These are phyloP conservation scores for Branchinecta lynchi DNA, from an alignment of 1,140 invertebrate species.

Conservation along the genomic window DNA sequence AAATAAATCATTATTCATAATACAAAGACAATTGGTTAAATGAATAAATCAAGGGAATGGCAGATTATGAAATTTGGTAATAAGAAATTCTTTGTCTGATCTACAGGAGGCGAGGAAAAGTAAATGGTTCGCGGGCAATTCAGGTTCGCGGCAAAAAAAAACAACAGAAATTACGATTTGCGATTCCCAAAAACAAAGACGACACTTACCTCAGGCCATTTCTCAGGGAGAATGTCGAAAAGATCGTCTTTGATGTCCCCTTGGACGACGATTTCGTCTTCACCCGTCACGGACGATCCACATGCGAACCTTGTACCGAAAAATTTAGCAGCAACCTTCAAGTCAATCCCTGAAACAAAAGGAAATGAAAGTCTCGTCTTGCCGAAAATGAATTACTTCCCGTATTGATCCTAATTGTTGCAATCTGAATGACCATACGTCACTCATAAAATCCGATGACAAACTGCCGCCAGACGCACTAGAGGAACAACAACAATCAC, in stretches of 20 bases:
- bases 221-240: conserved; percentile 92
- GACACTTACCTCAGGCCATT: conserved; percentile 69
- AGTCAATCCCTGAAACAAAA: conserved; percentile 67
- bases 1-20: too few species aligned
- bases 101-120: conserved; percentile 5
- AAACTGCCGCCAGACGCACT: too few species aligned
- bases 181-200: conserved; percentile 2
- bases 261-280: conserved; percentile 99
- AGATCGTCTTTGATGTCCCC: conserved; percentile 94
- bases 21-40: too few species aligned
- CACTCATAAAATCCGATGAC: too few species aligned
- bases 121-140: conserved; percentile 18
- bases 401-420: too few species aligned
- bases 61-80: background rate
- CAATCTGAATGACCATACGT: too few species aligned
- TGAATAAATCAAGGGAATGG: too few species aligned
- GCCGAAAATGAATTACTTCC: too few species aligned
- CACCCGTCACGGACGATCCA: conserved; percentile 92
- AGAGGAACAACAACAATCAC: too few species aligned
- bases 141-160: background rate
- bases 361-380: too few species aligned
- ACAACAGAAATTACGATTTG: conserved; percentile 12
- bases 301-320: conserved; percentile 97
- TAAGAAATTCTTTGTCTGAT: background rate
- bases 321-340: conserved; percentile 95